Percentiles rank a stretch among this genome's conserved stretches.
phyloP scores from a whole-genome alignment of 2,888 invertebrate species.

The Sialis fuliginosa region DNA sequence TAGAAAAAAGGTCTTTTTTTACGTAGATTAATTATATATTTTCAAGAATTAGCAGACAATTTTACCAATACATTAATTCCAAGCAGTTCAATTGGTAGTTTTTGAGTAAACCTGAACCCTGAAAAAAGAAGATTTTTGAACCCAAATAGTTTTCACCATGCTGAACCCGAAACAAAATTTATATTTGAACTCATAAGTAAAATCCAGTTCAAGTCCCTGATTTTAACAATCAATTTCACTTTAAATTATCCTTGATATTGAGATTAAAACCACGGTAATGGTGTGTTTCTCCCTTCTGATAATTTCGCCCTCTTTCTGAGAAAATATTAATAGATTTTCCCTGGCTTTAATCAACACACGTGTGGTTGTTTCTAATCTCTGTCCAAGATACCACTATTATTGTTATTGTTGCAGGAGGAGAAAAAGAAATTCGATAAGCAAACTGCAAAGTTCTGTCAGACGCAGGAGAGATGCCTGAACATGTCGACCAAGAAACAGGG shows the following conservation, averaged over 20 bases:
- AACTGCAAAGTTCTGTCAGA: conserved; percentile 92
- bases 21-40: not conserved
- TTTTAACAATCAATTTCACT: too few species aligned
- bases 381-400: too few species aligned
- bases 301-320: too few species aligned
- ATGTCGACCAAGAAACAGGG: conserved; percentile 85
- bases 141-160: too few species aligned
- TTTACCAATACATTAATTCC: not conserved
- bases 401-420: conserved; percentile 44
- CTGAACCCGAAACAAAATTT: too few species aligned
- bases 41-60: not conserved
- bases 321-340: not conserved
- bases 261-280: not conserved
- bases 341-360: not conserved
- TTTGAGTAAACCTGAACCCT: too few species aligned
- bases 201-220: too few species aligned
- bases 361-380: not conserved
- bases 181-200: too few species aligned
- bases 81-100: not conserved
- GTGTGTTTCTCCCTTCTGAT: not conserved
- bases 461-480: conserved; percentile 87
- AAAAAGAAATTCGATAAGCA: conserved; percentile 98
- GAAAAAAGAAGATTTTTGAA: too few species aligned
- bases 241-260: not conserved
- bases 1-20: not conserved